Evolutionary conservation across 1,140 invertebrate genomes (phyloP).

Genomic region (Drosophila lowei): DNA sequence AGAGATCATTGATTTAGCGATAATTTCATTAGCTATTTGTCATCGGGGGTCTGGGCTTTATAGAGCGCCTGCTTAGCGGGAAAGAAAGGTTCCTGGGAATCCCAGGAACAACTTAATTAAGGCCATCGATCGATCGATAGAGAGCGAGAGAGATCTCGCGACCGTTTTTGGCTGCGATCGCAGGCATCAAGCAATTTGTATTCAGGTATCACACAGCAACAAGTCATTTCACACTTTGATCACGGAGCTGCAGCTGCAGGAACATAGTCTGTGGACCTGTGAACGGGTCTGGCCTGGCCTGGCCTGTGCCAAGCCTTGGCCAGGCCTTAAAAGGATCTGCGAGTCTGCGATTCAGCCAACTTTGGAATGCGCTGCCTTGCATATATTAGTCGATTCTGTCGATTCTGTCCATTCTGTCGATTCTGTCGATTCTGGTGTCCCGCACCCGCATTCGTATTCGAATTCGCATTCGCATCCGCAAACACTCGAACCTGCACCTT

Average conservation of each 20-base stretch:
- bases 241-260: conserved; percentile 51
- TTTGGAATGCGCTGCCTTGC: conserved; percentile 64
- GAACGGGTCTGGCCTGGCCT: background rate
- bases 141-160: background rate
- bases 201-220: conserved; percentile 75
- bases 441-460: conserved; percentile 26
- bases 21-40: conserved; percentile 61
- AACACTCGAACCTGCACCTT: conserved; percentile 40
- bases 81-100: conserved; percentile 45
- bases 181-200: conserved; percentile 80
- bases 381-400: conserved; percentile 60
- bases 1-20: conserved; percentile 27
- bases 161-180: conserved; percentile 39
- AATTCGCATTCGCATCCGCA: conserved; percentile 12
- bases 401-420: conserved; percentile 11
- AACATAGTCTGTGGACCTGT: no score
- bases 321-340: conserved; percentile 71
- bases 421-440: conserved; percentile 9
- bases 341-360: conserved; percentile 15
- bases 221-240: conserved; percentile 82
- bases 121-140: conserved; percentile 46
- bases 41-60: conserved; percentile 40
- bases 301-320: conserved; percentile 43
- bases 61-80: conserved; percentile 16
- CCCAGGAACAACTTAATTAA: conserved; percentile 75